Percentiles rank a stretch among this genome's conserved stretches.
Evolutionary conservation across 2,888 invertebrate genomes (phyloP).

Genomic region (Trichogramma dendrolimi): DNA sequence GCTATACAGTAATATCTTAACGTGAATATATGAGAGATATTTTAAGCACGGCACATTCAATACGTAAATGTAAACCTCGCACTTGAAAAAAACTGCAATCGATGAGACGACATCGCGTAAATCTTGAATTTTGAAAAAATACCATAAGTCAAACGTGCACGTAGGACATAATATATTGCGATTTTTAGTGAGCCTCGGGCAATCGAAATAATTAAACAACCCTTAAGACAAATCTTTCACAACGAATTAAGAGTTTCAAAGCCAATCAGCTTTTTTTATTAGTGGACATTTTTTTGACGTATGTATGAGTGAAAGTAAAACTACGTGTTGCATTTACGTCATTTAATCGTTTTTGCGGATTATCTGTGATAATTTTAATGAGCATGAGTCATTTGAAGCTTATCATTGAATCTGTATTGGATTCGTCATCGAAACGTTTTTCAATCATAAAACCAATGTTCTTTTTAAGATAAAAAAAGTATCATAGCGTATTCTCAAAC

Average conservation of each 20-base stretch:
- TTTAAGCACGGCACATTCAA: background rate
- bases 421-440: too few relatives aligned
- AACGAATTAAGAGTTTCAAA: constrained; percentile 38
- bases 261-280: too few relatives aligned
- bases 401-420: too few relatives aligned
- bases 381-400: too few relatives aligned
- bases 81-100: constrained; percentile 8
- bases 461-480: too few relatives aligned
- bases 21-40: constrained; percentile 13
- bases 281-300: too few relatives aligned
- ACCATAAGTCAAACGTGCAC: constrained; percentile 26
- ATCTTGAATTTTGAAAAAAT: constrained; percentile 22
- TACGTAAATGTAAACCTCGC: constrained; percentile 3
- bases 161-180: constrained; percentile 8
- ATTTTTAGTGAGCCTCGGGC: constrained; percentile 35
- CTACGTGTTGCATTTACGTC: too few relatives aligned
- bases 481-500: too few relatives aligned
- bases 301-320: too few relatives aligned
- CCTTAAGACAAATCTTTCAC: constrained; percentile 42
- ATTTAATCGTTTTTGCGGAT: too few relatives aligned
- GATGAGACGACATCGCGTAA: constrained; percentile 2
- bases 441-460: too few relatives aligned
- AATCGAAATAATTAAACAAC: constrained; percentile 32
- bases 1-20: constrained; percentile 11
- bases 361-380: too few relatives aligned